Conservation (phyloP, 2,113 vertebrate genomes). For the Fukomys damarensis region DNA sequence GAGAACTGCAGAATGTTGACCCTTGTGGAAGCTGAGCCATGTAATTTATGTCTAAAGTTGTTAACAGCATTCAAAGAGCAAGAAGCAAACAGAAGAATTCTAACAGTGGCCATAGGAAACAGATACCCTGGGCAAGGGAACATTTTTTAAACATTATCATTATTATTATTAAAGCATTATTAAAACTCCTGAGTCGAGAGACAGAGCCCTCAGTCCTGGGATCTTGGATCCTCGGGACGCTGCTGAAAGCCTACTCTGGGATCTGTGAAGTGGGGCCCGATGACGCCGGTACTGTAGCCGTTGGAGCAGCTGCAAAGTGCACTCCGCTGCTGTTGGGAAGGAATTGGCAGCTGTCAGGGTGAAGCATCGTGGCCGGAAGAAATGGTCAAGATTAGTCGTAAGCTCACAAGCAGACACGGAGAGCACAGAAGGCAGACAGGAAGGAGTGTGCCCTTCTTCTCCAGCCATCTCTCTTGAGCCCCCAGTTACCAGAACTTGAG, state of each 20-base stretch:
- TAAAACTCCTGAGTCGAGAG: background rate
- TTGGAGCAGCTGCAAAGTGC: background rate
- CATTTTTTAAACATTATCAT: no score
- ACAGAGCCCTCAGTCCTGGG: background rate
- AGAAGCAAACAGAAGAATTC: background rate
- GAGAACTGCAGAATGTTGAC: accelerated
- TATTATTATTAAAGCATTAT: no score
- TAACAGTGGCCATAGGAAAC: background rate
- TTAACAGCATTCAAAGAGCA: background rate
- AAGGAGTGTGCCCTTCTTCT: background rate
- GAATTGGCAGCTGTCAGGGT: background rate
- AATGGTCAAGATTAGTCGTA: no score
- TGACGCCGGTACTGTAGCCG: background rate
- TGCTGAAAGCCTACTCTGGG: background rate
- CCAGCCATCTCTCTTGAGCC: background rate
- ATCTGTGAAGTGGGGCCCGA: background rate
- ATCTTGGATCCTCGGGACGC: no score
- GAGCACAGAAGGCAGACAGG: background rate
- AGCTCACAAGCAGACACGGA: no score
- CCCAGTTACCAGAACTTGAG: background rate
- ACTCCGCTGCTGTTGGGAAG: background rate
- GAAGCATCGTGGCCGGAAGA: background rate
- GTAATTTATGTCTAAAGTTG: background rate
- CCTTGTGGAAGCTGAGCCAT: background rate
- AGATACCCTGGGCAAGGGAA: background rate